Evolutionary conservation across 2,113 vertebrate species (phyloP).

Genomic region (Irena cyanogastra): DNA sequence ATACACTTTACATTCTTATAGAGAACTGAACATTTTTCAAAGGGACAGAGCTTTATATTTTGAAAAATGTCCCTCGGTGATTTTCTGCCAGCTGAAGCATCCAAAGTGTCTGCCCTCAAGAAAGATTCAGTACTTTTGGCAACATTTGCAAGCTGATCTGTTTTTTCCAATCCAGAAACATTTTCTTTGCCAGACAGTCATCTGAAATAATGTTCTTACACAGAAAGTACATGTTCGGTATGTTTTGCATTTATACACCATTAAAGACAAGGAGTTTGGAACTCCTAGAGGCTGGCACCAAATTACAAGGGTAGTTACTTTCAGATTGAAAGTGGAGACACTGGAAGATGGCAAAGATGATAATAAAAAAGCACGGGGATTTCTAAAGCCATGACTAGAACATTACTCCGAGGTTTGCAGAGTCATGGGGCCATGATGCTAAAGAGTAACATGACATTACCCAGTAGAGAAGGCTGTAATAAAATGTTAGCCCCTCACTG

Average conservation of each 20-base stretch:
- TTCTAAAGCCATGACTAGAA: neutral
- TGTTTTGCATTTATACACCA: neutral
- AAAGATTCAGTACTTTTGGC: constrained; percentile 50
- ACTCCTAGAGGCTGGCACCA: neutral
- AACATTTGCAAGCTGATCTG: constrained; percentile 21
- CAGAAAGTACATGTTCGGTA: constrained; percentile 47
- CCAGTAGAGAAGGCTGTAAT: neutral
- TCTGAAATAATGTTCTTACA: constrained; percentile 56
- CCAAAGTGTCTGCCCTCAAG: constrained; percentile 42
- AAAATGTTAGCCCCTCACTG: neutral
- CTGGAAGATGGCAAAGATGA: neutral
- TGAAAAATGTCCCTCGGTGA: constrained; percentile 16
- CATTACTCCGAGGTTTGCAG: neutral
- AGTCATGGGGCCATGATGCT: neutral
- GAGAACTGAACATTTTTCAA: constrained; percentile 22
- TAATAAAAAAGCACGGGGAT: neutral
- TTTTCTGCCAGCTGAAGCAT: constrained; percentile 45
- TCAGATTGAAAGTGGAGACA: neutral
- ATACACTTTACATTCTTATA: constrained; percentile 18
- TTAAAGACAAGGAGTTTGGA: neutral
- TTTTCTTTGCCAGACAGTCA: constrained; percentile 43
- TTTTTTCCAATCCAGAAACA: constrained; percentile 54
- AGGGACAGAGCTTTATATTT: constrained; percentile 14
- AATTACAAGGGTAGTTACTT: neutral
- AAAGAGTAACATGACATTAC: neutral